phyloP scores from a whole-genome alignment of 1,140 invertebrate genomes.

The Polypedilum vanderplanki region DNA sequence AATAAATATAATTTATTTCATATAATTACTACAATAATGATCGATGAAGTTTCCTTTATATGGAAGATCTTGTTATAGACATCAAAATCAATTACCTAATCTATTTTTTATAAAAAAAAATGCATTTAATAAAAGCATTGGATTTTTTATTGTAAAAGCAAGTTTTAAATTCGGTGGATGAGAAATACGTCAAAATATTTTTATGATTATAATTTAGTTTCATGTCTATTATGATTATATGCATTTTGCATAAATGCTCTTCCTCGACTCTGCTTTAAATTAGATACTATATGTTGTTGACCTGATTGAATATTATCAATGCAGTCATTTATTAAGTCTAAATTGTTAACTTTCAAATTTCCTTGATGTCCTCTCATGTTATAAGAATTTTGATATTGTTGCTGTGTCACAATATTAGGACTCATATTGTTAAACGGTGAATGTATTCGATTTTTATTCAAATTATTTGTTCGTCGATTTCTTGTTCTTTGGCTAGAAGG shows the following conservation, averaged over 20 bases:
- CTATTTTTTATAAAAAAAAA: neutral
- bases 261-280: neutral
- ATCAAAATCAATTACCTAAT: neutral
- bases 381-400: conserved; percentile 9
- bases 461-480: conserved; percentile 25
- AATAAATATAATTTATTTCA: conserved; percentile 20
- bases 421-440: neutral
- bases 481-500: neutral
- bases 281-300: neutral
- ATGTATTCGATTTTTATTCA: conserved; percentile 6
- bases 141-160: no score
- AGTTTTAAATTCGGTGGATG: neutral
- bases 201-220: neutral
- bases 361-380: neutral
- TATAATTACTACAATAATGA: neutral
- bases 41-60: neutral
- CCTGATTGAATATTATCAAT: conserved; percentile 6
- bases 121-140: neutral
- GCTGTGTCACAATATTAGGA: neutral
- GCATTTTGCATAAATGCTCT: neutral
- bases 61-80: neutral
- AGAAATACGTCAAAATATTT: neutral
- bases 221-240: conserved; percentile 2
- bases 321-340: neutral
- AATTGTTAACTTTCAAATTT: neutral